Conservation (phyloP, 2,888 invertebrate genomes). For the Himalopsyche anomala region DNA sequence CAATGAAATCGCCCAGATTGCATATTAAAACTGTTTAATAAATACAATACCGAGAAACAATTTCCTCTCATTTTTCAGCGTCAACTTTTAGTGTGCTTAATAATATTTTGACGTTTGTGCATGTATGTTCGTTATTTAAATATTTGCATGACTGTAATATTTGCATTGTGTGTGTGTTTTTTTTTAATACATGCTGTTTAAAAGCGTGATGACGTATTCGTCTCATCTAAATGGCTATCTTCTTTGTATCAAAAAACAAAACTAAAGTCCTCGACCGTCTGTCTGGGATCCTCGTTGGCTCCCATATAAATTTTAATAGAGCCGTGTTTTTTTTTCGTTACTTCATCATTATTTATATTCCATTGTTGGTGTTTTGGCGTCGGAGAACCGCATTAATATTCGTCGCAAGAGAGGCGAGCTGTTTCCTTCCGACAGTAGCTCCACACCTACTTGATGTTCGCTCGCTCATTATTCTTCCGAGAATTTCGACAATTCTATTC, state of each 20-base stretch:
- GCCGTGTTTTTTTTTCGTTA: constrained; percentile 19
- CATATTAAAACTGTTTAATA: too few relatives aligned
- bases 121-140: too few relatives aligned
- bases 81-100: too few relatives aligned
- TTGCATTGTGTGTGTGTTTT: too few relatives aligned
- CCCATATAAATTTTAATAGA: constrained; percentile 1
- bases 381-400: constrained; percentile 32
- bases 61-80: too few relatives aligned
- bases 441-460: not conserved
- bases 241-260: not conserved
- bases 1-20: too few relatives aligned
- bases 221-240: not conserved
- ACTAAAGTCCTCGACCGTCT: not conserved
- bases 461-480: not conserved
- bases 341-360: constrained; percentile 31
- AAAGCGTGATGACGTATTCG: too few relatives aligned
- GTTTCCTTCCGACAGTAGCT: constrained; percentile 8
- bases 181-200: too few relatives aligned
- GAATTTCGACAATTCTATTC: not conserved
- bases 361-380: constrained; percentile 43
- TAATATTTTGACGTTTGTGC: too few relatives aligned
- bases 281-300: constrained; percentile 12
- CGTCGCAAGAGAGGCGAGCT: constrained; percentile 19
- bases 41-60: too few relatives aligned
- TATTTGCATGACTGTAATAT: too few relatives aligned